phyloP scores from a whole-genome alignment of 2,113 vertebrate genomes.

The Machaerirhynchus nigripectus region DNA sequence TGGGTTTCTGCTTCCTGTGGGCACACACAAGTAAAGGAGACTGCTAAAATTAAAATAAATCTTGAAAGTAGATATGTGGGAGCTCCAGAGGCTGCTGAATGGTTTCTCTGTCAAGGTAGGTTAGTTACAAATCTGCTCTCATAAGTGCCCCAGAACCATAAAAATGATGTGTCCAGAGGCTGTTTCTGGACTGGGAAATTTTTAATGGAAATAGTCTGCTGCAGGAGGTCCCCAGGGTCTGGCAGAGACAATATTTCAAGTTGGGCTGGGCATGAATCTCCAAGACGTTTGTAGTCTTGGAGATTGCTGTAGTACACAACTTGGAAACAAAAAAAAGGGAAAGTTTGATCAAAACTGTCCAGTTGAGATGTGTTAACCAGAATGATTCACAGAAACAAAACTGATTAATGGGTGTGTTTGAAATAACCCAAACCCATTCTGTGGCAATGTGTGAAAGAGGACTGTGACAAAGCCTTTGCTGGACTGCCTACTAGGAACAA shows the following conservation, averaged over 20 bases:
- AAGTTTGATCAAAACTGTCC: neutral
- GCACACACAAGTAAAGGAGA: neutral
- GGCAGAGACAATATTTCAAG: neutral
- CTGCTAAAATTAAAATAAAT: neutral
- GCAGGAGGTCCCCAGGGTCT: neutral
- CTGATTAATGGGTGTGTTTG: neutral
- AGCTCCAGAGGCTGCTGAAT: neutral
- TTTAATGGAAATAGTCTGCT: neutral
- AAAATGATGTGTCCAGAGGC: neutral
- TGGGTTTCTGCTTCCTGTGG: neutral
- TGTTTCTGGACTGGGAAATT: neutral
- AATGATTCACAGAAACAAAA: neutral
- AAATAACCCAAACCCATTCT: neutral
- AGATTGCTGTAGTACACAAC: too few relatives aligned
- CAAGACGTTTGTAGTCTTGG: neutral
- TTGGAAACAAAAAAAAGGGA: neutral
- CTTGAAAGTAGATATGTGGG: neutral
- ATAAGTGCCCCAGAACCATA: neutral
- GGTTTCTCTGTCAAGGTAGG: neutral
- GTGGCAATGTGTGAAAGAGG: neutral
- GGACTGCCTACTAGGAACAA: neutral
- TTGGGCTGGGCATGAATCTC: neutral
- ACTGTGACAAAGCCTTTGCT: neutral
- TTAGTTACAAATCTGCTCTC: neutral
- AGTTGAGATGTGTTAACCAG: neutral